Evolutionary conservation across 1,140 invertebrate genomes (phyloP).

Genomic region (Proales similis): DNA sequence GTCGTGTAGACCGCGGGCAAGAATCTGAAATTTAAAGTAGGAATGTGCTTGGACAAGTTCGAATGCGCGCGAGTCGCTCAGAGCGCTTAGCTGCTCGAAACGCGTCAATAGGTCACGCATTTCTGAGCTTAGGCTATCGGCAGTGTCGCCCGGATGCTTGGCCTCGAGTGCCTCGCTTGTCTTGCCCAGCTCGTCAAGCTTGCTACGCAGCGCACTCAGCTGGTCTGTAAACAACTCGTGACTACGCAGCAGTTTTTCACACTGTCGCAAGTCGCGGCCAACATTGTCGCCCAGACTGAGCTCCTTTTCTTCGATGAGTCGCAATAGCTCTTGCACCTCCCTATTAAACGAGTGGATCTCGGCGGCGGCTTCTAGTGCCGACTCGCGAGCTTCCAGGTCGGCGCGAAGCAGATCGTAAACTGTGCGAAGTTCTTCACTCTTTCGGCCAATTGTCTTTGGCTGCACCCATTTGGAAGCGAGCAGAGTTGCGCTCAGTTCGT

Average conservation of each 20-base stretch:
- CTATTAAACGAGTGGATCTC: conserved; percentile 26
- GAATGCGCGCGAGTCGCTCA: not conserved
- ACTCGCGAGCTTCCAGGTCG: not conserved
- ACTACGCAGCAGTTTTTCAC: conserved; percentile 24
- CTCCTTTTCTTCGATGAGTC: conserved; percentile 13
- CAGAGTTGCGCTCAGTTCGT: not conserved
- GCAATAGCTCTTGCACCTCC: conserved; percentile 13
- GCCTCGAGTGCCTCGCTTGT: conserved; percentile 1
- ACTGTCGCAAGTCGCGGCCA: conserved; percentile 3
- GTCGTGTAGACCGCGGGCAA: not conserved
- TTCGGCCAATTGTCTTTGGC: conserved; percentile 4
- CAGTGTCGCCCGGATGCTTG: conserved; percentile 24
- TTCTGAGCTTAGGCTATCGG: conserved; percentile 4
- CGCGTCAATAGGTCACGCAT: conserved; percentile 16
- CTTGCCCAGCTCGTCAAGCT: conserved; percentile 16
- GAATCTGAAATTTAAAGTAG: conserved; percentile 14
- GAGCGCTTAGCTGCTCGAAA: not conserved
- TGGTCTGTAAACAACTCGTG: conserved; percentile 16
- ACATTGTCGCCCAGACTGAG: not conserved
- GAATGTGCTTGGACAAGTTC: not conserved
- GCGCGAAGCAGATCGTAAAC: not conserved
- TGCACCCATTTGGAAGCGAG: not conserved
- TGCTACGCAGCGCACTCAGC: not conserved
- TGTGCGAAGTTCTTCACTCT: conserved; percentile 1
- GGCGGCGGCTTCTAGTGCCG: not conserved